Base-by-base conservation (phyloP, 2,888 invertebrate genomes). In the Apomyelois bistriatella region DNA sequence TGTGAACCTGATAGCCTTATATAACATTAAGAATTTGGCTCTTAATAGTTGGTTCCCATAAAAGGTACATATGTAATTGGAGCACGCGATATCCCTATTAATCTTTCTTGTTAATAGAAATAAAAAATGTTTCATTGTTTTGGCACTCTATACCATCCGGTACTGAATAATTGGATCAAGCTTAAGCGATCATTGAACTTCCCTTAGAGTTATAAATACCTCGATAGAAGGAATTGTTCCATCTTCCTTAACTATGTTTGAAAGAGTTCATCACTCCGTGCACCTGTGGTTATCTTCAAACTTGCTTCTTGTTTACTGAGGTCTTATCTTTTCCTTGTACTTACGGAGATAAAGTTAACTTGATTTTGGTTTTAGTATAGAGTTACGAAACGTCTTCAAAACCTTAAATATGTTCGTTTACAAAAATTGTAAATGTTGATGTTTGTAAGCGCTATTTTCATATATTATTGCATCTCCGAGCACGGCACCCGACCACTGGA, bases 51-150 rank as follows among this genome's bases (percentile, higher is more conserved):
- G 65, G 71, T 79, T 82, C 81, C 74, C 79, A 83, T 76, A 76
- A 72, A 69, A 75, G 71, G 63, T 63, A 60, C 59, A 57, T 61
- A 58, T 65, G 61, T 76, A 82, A 84, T 78, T 79, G 75, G 75
- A 74, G 68, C 85, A 85, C 82, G 86, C 82, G 70, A 85, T 81
- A 64, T 66, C 59, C 69, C 73, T 80, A 85, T 85, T 76, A 84
- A 80, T 85, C 78, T 77, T 68, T 61, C 61, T 61, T 54, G 57
- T 60, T 71, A 70, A 71, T 72, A 65, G 67, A 70, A 69, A 66
- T 68, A 62, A 65, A 70, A 70, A 64, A 67, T 70, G 64, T 66
- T 72, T 74, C 68, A 77, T 76, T 78, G 78, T 79, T 59, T 64
- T 54, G 35, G 38, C 55, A 56, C 52, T 32, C 48, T 47, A 53